Evolutionary conservation across 2,113 vertebrate species (phyloP).

Genomic region (Balaenoptera acutorostrata): DNA sequence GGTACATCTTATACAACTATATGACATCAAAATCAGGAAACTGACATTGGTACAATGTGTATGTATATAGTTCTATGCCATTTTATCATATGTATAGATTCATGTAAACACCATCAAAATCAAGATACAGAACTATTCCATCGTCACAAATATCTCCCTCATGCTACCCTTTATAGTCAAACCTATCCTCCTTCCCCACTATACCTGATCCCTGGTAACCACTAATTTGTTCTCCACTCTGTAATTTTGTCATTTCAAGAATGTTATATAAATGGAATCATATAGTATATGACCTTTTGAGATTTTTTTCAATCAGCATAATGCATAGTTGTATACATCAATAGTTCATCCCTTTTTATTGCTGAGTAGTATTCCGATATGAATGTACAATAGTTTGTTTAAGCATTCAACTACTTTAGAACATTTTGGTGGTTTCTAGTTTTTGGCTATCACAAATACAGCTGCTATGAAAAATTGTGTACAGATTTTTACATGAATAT

Average conservation of each 20-base stretch:
- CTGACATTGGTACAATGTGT: background rate
- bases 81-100: background rate
- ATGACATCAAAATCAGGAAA: background rate
- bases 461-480: background rate
- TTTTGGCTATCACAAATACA: background rate
- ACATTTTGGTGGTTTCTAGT: background rate
- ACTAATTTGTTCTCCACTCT: background rate
- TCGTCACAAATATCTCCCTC: background rate
- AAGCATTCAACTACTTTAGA: background rate
- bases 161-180: background rate
- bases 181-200: background rate
- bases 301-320: background rate
- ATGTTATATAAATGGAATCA: background rate
- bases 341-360: background rate
- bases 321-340: background rate
- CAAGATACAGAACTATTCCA: background rate
- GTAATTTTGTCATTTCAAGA: background rate
- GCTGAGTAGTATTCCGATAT: background rate
- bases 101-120: background rate
- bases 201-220: background rate
- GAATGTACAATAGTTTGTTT: background rate
- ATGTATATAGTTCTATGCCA: background rate
- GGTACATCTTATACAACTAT: background rate
- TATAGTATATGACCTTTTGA: background rate
- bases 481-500: background rate